Evolutionary conservation across 2,797 vertebrate genomes (phyloP), one percentile per base, ranked within the genome.

Genomic region (Hybognathus amarus): DNA sequence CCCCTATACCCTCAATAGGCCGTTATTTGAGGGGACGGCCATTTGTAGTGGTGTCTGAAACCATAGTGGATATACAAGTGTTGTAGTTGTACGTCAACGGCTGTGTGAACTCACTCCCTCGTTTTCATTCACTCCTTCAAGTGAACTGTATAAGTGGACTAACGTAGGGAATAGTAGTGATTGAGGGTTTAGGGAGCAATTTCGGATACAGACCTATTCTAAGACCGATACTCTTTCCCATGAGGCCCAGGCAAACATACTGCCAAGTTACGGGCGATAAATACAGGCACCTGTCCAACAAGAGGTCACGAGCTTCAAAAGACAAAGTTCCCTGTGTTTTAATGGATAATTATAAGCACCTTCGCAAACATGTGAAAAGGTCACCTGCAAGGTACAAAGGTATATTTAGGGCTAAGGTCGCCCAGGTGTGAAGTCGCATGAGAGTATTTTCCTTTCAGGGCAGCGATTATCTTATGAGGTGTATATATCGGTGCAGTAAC

Each of bases 321-420:
- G 68, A 77, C 66, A 64, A 77, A 59, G 52, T 71, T 10, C 24
- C 12, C 36, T 24, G 56, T 85, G 79, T 69, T 77, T 47, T 42
- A n/a, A 52, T 68, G 33, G 24, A 67, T 87, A 85, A 87, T 83
- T 83, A 81, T 36, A 78, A 68, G 45, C 27, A 11, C 47, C 36
- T 68, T 79, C 12, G 9, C 77, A 52, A 52, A 75, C 79, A 68
- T 76, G 30, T 30, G 76, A 56, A 70, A 54, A 52, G 59, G 45
- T 84, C 77, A 67, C 69, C 50, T 50, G 69, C n/a, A 42, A 45
- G 36, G 15, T 38, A 38, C 40, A 56, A 17, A 70, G 83, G 73
- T 66, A 63, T 75, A 73, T 78, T 84, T 38, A 77, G 36, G 56
- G 42, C 75, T 42, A 47, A 61, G 33, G 47, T 66, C 36, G 59